Base-by-base conservation (phyloP, 2,888 invertebrate species). In the Tortricodes alternella region DNA sequence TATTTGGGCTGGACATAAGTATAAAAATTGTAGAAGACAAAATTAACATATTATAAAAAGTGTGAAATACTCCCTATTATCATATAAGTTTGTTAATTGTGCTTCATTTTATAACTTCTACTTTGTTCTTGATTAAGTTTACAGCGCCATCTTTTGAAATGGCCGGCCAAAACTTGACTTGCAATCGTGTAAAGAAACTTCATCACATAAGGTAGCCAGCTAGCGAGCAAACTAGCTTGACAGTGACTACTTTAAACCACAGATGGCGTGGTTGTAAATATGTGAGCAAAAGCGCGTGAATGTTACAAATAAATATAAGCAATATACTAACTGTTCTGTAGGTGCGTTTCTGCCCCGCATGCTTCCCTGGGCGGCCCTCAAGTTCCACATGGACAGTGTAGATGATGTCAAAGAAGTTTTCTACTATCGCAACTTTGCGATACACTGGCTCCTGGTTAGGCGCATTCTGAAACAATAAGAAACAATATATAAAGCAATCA, bases 321-420 rank as follows among this genome's bases (percentile, higher is more conserved):
- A 38, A 11, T 51, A 2, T 55, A 91, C 95, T 94, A 91, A 98
- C 98, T 80, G 98, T 98, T 92, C 97, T 93, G 89, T 98, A 98
- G 0, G 98, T 98, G 65, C 98, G 93, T 80, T 98, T 98, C 82
- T 98, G 98, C 34, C 98, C 98, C n/a, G 98, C 98, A 79, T 98
- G 98, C 84, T 97, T 97, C 53, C 98, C 97, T 48, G 95, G 95
- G 66, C 97, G 92, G 48, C 98, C 98, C 80, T 98, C 97, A 72
- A 97, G 92, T 77, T 97, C 98, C 51, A 98, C 98, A 81, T 98
- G 98, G 11, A 98, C 97, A 46, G 96, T 96, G 89, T 98, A 98
- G 76, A 98, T 98, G 63, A 98, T 98, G 80, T 98, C 96, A 82
- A 98, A 98, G 91, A 98, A 98, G 78, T 98, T 97, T 89, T 98